A percentile compares a stretch with the other conserved stretches of the same genome.
Conservation (phyloP, 2,888 invertebrate genomes). For the Ephialtes manifestator region DNA sequence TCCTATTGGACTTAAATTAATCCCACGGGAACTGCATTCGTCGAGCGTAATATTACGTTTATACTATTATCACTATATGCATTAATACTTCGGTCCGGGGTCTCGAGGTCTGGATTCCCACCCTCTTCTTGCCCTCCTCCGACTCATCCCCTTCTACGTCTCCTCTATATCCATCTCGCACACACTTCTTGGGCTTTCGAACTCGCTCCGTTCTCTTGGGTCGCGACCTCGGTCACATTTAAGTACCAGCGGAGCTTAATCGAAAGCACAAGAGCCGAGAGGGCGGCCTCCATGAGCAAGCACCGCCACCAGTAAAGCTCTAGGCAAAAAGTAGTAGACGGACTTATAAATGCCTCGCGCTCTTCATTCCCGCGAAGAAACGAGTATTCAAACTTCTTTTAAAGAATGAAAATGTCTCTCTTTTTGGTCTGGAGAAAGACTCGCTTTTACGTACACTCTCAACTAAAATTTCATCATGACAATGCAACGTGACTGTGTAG, state of each 20-base stretch:
- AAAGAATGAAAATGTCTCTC: constrained; percentile 29
- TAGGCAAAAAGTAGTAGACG: constrained; percentile 58
- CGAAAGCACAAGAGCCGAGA: constrained; percentile 52
- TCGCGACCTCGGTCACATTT: constrained; percentile 64
- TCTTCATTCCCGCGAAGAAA: constrained; percentile 48
- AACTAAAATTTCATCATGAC: constrained; percentile 20
- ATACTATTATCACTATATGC: constrained; percentile 78
- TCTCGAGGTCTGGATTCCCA: constrained; percentile 51
- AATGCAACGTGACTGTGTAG: constrained; percentile 32
- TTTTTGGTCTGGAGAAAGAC: background rate
- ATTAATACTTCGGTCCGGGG: constrained; percentile 70
- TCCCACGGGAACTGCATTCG: constrained; percentile 80
- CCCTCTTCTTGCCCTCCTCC: constrained; percentile 20
- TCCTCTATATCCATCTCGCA: constrained; percentile 42
- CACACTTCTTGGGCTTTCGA: constrained; percentile 51
- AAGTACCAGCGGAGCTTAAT: constrained; percentile 62
- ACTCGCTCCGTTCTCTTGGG: constrained; percentile 49
- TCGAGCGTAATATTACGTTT: constrained; percentile 79
- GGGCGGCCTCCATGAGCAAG: constrained; percentile 29
- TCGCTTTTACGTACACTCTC: background rate
- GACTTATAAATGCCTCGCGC: constrained; percentile 66
- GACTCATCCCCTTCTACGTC: constrained; percentile 25
- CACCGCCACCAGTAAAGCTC: constrained; percentile 53
- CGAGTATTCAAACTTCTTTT: constrained; percentile 24
- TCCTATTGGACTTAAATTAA: constrained; percentile 84